A percentile compares a stretch with the other conserved stretches of the same genome.
phyloP scores from a whole-genome alignment of 2,888 invertebrate genomes.

The Sesamia inferens region DNA sequence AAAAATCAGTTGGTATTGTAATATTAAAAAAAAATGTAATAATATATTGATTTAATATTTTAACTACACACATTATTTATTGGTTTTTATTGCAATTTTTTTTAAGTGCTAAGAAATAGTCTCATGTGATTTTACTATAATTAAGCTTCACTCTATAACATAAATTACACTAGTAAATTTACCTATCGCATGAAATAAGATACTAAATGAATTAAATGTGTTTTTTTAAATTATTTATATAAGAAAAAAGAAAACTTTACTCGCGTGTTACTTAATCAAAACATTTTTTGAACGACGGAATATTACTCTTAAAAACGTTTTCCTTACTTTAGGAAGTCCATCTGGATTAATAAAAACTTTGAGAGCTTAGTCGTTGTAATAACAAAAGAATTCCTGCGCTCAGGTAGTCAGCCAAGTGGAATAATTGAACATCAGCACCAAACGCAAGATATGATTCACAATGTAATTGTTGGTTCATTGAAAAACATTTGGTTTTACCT shows the following conservation, averaged over 20 bases:
- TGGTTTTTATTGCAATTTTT: neutral
- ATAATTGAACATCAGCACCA: conserved; percentile 59
- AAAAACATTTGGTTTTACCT: conserved; percentile 31
- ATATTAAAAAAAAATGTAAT: no score
- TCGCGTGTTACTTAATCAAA: neutral
- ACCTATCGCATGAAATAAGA: neutral
- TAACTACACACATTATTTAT: no score
- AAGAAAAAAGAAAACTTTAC: neutral
- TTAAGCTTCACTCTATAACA: neutral
- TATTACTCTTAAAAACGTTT: neutral
- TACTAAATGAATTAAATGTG: neutral
- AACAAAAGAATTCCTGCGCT: conserved; percentile 58
- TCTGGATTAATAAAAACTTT: conserved; percentile 20
- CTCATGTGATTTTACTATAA: neutral
- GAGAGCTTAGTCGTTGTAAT: conserved; percentile 44
- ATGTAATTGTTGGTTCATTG: conserved; percentile 46
- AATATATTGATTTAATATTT: no score
- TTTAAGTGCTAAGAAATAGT: neutral
- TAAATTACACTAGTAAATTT: neutral
- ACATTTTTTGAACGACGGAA: neutral
- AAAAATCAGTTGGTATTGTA: no score
- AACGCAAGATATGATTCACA: conserved; percentile 49
- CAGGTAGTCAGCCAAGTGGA: conserved; percentile 65
- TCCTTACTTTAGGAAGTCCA: conserved; percentile 1
- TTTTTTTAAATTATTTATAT: neutral